A percentile compares a stretch with the other conserved stretches of the same genome.
Conservation (phyloP, 2,113 vertebrate genomes). For the Oryzias woworae region DNA sequence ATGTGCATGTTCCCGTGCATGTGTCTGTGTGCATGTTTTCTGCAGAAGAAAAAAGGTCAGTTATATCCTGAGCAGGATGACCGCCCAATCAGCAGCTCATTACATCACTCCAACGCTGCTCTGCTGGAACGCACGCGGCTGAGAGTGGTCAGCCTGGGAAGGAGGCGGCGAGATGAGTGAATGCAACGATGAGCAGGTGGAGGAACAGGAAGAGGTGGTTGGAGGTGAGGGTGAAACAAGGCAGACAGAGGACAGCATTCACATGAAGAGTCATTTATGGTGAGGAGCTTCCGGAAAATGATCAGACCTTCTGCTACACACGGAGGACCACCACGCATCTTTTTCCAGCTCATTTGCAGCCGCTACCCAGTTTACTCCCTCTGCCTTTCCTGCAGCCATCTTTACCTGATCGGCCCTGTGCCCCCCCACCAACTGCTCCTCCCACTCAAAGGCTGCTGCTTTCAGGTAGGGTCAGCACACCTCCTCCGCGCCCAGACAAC, state of each 20-base stretch:
- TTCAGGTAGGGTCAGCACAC: conserved; percentile 12
- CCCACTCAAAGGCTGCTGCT: conserved; percentile 2
- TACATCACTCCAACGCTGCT: conserved; percentile 45
- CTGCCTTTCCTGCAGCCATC: no score
- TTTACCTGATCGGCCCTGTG: neutral
- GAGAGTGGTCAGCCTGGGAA: neutral
- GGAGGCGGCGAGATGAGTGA: neutral
- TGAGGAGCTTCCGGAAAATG: no score
- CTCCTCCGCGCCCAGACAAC: neutral
- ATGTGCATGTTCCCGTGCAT: conserved; percentile 3
- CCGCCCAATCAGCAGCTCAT: conserved; percentile 55
- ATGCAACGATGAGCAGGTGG: neutral
- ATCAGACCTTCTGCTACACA: no score
- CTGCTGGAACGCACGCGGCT: conserved; percentile 31
- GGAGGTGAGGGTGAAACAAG: neutral
- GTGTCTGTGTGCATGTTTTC: conserved; percentile 11
- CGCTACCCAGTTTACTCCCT: no score
- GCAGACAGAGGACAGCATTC: neutral
- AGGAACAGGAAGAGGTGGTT: neutral
- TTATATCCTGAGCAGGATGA: conserved; percentile 53
- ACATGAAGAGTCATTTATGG: neutral
- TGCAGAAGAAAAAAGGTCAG: conserved; percentile 50
- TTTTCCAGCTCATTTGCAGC: no score
- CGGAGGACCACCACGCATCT: no score
- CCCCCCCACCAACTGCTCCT: conserved; percentile 2